A percentile compares a stretch with the other conserved stretches of the same genome.
phyloP scores from a whole-genome alignment of 1,140 invertebrate genomes.

The Pseudoatta argentina region DNA sequence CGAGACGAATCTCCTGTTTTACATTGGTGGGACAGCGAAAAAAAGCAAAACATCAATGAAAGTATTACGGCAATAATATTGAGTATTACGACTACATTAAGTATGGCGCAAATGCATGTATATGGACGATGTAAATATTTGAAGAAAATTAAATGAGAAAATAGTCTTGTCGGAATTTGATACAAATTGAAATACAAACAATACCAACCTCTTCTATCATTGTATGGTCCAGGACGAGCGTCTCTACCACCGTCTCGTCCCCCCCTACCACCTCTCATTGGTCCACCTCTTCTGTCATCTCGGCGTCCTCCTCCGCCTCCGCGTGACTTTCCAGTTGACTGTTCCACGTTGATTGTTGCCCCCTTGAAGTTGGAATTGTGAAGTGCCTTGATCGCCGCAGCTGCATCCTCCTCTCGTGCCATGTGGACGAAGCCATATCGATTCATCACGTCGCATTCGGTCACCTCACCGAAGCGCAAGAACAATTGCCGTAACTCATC shows the following conservation, averaged over 20 bases:
- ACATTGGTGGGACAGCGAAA: neutral
- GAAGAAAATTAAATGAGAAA: conserved; percentile 68
- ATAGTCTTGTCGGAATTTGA: conserved; percentile 51
- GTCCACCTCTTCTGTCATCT: conserved; percentile 82
- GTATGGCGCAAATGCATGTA: neutral
- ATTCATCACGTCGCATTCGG: conserved; percentile 86
- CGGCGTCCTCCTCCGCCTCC: conserved; percentile 81
- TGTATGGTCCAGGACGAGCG: conserved; percentile 86
- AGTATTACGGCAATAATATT: neutral
- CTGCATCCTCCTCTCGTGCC: conserved; percentile 85
- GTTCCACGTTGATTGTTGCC: conserved; percentile 85
- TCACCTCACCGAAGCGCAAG: conserved; percentile 84
- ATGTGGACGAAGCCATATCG: conserved; percentile 86
- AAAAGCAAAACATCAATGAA: neutral
- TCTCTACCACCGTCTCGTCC: conserved; percentile 85
- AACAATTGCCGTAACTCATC: conserved; percentile 85
- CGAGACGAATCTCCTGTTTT: neutral
- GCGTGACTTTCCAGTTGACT: conserved; percentile 85
- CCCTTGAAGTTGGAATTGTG: conserved; percentile 86
- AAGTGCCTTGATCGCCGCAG: conserved; percentile 83
- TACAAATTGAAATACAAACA: neutral
- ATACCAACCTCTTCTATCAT: conserved; percentile 85
- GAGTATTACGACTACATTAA: too few relatives aligned
- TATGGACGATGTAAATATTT: neutral
- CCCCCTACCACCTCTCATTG: conserved; percentile 84